These are phyloP conservation scores for Leptinotarsa lineolata DNA, from an alignment of 1,140 invertebrate genomes.

Conservation along the genomic window DNA sequence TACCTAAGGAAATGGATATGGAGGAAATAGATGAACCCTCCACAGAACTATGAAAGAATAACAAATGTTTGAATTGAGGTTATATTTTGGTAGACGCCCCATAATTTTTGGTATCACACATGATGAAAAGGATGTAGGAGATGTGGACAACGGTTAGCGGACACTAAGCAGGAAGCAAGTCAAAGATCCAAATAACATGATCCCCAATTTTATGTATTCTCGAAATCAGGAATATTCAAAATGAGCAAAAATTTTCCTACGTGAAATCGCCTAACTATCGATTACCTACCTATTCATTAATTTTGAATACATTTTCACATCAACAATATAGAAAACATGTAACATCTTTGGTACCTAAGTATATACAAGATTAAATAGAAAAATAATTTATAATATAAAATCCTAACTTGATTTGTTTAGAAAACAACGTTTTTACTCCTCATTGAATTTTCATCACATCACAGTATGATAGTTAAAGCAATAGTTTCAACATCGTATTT, in stretches of 20 bases:
- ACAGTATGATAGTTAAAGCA: constrained; percentile 15
- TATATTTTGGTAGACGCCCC: neutral
- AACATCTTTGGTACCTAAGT: constrained; percentile 29
- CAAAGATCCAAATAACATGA: constrained; percentile 38
- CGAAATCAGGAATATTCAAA: constrained; percentile 22
- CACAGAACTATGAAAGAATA: too few species aligned
- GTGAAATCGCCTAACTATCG: constrained; percentile 16
- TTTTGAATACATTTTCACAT: constrained; percentile 26
- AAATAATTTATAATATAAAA: constrained; percentile 23
- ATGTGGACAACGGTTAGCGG: constrained; percentile 39
- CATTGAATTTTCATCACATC: constrained; percentile 9
- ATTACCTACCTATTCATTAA: constrained; percentile 17
- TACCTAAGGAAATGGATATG: too few species aligned
- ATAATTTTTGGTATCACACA: constrained; percentile 52
- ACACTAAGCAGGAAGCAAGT: constrained; percentile 48
- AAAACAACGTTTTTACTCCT: constrained; percentile 6
- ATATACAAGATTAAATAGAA: constrained; percentile 26
- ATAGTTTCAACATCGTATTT: constrained; percentile 4
- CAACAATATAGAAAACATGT: constrained; percentile 30
- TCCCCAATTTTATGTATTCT: constrained; percentile 32
- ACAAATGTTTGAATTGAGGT: neutral
- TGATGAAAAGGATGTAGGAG: constrained; percentile 45
- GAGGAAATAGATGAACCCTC: too few species aligned
- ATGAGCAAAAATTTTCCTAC: constrained; percentile 26
- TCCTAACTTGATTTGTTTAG: constrained; percentile 21